Base-by-base conservation (phyloP, 2,113 vertebrate genomes). In the Cinclus cinclus region DNA sequence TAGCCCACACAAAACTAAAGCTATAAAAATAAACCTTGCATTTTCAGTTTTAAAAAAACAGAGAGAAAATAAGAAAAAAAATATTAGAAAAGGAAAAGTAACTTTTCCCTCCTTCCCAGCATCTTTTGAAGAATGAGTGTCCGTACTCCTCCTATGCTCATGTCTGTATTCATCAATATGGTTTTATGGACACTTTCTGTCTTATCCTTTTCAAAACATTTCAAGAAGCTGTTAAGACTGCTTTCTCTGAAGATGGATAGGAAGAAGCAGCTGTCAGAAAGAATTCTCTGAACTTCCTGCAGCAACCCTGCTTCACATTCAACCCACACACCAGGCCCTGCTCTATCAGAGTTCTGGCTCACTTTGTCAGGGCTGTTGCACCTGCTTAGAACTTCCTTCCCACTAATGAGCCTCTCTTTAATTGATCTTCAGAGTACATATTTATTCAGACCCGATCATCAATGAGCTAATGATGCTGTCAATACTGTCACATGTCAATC, bases 181-280 rank as follows among this genome's bases (percentile, higher is more conserved):
- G 44, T 47, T 91, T 96, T 53, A 74, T 46, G 77, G 87, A 52
- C 25, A 47, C 76, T 83, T 84, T 89, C 68, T 89, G 62, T 35
- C 77, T 87, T 63, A 65, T 16, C 16, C 67, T 80, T 76, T 93
- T 60, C 81, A 91, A 93, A 95, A 90, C 42, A 94, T 79, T 79
- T 89, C 60, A 89, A 90, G 87, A 73, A 92, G 71, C 47, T 75
- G 68, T 33, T 77, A 73, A 85, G 70, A 69, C 16, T 94, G 83
- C 76, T 95, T 91, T 94, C 90, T 93, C 79, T 71, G 44, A 87
- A 78, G 88, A 87, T 5, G 83, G 94, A 94, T 89, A 87, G 95
- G 96, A 96, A 97, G 91, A 88, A 96, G 85, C 24, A 4, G 87
- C 96, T 94, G 94, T 89, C 91, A 90, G 89, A 96, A 93, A 92